Conservation (phyloP, 23 tunicate species). For the Phallusia fumigata region DNA sequence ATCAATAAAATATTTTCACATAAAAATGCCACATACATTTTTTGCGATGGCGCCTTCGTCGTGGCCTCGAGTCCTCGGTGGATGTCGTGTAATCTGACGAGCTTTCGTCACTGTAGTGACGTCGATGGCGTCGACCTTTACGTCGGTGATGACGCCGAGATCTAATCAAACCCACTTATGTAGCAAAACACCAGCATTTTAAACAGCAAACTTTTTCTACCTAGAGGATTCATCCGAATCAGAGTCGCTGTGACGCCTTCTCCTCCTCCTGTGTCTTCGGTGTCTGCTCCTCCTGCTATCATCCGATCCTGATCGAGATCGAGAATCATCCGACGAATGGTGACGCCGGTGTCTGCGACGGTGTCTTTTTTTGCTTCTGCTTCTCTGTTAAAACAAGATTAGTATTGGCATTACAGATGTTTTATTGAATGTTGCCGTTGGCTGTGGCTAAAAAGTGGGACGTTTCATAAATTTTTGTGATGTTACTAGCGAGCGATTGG, state of each 20-base stretch:
- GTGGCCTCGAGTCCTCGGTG: constrained; percentile 50
- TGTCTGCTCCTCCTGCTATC: constrained; percentile 41
- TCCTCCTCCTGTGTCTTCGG: constrained; percentile 38
- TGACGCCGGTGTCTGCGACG: constrained; percentile 47
- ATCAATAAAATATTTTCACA: too few relatives aligned
- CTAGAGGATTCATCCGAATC: constrained; percentile 25
- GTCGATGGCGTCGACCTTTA: constrained; percentile 48
- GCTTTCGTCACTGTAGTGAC: constrained; percentile 43
- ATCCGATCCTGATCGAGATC: background rate
- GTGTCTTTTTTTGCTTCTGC: constrained; percentile 30
- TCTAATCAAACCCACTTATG: background rate
- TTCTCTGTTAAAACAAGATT: background rate
- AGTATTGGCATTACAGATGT: too few relatives aligned
- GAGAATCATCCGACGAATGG: constrained; percentile 53
- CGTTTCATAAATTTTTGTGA: too few relatives aligned
- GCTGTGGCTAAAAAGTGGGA: too few relatives aligned
- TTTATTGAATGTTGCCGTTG: too few relatives aligned
- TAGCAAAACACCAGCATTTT: too few relatives aligned
- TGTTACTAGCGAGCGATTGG: too few relatives aligned
- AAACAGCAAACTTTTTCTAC: background rate
- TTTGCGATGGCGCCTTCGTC: constrained; percentile 43
- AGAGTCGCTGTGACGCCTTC: constrained; percentile 32
- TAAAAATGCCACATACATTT: background rate
- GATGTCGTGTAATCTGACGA: constrained; percentile 46
- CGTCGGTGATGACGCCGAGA: constrained; percentile 29